Conservation (phyloP, 2,888 invertebrate genomes). For the Cheilosia urbana region DNA sequence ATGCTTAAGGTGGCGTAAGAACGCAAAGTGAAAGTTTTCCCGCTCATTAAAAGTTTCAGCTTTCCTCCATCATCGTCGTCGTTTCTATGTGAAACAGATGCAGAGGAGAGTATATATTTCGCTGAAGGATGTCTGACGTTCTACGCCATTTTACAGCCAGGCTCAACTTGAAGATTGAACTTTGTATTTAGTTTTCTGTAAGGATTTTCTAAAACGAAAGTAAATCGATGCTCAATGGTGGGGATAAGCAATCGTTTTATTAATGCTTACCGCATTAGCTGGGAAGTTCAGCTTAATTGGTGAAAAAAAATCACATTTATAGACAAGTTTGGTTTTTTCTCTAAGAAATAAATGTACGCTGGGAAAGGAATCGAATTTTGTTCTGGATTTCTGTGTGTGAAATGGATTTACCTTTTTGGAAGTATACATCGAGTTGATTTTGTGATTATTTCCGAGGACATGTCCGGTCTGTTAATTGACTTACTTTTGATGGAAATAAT, state of each 20-base stretch:
- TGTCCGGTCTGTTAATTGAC: not conserved
- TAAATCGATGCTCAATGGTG: conserved; percentile 52
- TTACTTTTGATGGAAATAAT: too few relatives aligned
- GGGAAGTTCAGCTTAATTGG: conserved; percentile 4
- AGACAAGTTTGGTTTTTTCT: not conserved
- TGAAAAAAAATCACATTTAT: conserved; percentile 1
- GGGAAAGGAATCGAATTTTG: too few relatives aligned
- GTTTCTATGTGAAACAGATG: conserved; percentile 1
- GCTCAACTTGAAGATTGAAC: conserved; percentile 33
- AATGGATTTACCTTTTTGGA: not conserved
- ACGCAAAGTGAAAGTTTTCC: conserved; percentile 66
- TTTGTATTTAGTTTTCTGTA: conserved; percentile 23
- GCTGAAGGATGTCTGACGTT: conserved; percentile 23
- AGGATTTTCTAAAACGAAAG: conserved; percentile 22
- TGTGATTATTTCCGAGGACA: not conserved
- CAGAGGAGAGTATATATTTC: not conserved
- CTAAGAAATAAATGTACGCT: too few relatives aligned
- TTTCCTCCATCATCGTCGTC: not conserved
- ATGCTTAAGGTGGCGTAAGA: conserved; percentile 61
- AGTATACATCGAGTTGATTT: not conserved
- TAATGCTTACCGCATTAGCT: not conserved
- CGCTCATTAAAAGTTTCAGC: conserved; percentile 69
- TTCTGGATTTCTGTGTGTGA: not conserved
- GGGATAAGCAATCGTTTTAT: conserved; percentile 35
- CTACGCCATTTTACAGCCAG: conserved; percentile 24